These are phyloP conservation scores for Oreochromis aureus DNA, from an alignment of 2,113 vertebrate genomes.

Conservation along the genomic window DNA sequence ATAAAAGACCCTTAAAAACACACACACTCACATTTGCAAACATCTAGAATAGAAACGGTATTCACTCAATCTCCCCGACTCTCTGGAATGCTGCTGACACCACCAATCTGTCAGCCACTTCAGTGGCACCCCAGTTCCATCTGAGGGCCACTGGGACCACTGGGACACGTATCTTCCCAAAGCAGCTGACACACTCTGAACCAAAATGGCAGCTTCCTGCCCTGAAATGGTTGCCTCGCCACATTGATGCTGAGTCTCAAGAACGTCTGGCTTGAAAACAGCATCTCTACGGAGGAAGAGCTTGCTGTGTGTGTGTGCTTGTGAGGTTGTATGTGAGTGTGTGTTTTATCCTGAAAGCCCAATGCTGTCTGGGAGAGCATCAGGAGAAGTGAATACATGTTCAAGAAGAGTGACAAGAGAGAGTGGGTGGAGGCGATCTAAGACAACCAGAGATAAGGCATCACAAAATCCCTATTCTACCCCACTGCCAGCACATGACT, in stretches of 20 bases:
- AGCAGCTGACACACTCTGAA: slow-evolving; percentile 53
- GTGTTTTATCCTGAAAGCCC: slow-evolving; percentile 39
- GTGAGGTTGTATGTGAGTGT: neutral
- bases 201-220: slow-evolving; percentile 64
- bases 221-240: slow-evolving; percentile 54
- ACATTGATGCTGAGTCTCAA: slow-evolving; percentile 33
- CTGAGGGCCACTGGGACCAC: slow-evolving; percentile 55
- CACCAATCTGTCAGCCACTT: slow-evolving; percentile 55
- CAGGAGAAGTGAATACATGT: slow-evolving; percentile 4
- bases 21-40: neutral
- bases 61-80: neutral
- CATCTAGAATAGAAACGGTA: neutral
- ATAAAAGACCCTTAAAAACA: neutral
- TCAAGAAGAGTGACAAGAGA: slow-evolving; percentile 28
- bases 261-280: slow-evolving; percentile 24
- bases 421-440: slow-evolving; percentile 46
- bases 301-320: neutral
- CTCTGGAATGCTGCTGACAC: slow-evolving; percentile 59
- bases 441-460: slow-evolving; percentile 49
- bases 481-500: slow-evolving; percentile 32
- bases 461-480: slow-evolving; percentile 51
- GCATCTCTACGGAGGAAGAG: slow-evolving; percentile 18
- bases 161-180: slow-evolving; percentile 48
- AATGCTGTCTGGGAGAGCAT: neutral
- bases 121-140: slow-evolving; percentile 53